Base-by-base conservation (phyloP, 1,140 invertebrate genomes). In the Magallana ariakensis region DNA sequence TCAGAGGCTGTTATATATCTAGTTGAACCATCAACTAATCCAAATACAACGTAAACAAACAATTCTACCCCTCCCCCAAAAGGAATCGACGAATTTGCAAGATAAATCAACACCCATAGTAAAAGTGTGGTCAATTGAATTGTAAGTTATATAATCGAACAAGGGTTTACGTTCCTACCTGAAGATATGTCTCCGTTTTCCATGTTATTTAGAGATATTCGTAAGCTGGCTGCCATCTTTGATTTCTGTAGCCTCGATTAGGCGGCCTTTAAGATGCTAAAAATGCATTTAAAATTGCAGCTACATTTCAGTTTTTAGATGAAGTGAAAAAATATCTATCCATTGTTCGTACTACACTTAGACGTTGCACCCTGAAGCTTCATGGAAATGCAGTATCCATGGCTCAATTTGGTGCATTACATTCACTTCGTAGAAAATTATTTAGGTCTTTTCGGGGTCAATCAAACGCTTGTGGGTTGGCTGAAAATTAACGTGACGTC, bases 361-460 rank as follows among this genome's bases (percentile, higher is more conserved):
- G 70, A 26, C 22, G 33, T 26, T 75, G 66, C 66, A 75, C 66
- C 66, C 60, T 89, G 60, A 58, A 56, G 56, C 58, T 80, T 33
- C 55, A 70, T 53, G 80, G 70, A 62, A 80, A 80, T 83, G 62
- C 75, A 57, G 81, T 82, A 89, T 90, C 89, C 89, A 90, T 88
- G 80, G 84, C 62, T 85, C 46, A 87, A 87, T 56, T 85, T 26
- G 86, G 84, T 80, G 81, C 83, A 83, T 26, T 85, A 87, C 86
- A 87, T 86, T 87, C 89, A 87, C 88, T 86, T 87, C 87, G 60
- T 87, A 84, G 84, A 87, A 89, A 90, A 90, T 90, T 85, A 90
- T 87, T 85, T 62, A 70, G 84, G 85, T 87, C 86, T 86, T 88
- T 85, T 85, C 87, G 84, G 56, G 89, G 86, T 90, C 89, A 90